Evolutionary conservation across 2,888 invertebrate species (phyloP).

Genomic region (Dicranocentrus wangi): DNA sequence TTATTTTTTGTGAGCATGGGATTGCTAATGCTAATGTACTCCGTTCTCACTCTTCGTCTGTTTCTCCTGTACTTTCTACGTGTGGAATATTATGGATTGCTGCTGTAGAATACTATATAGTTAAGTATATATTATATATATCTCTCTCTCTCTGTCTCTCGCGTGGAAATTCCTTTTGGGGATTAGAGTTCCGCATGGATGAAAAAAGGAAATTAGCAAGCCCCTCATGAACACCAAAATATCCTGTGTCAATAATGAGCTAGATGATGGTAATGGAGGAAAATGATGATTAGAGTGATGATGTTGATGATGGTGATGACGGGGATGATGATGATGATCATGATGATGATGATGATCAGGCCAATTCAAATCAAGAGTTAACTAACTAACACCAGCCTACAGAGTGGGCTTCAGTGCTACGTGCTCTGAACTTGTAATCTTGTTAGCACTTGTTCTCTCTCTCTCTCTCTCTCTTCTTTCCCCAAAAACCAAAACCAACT

Average conservation of each 20-base stretch:
- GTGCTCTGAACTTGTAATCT: constrained; percentile 65
- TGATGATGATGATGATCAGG: constrained; percentile 54
- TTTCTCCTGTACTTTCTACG: neutral
- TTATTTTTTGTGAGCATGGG: too few relatives aligned
- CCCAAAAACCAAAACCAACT: too few relatives aligned
- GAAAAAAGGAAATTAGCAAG: constrained; percentile 62
- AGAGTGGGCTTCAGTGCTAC: constrained; percentile 52
- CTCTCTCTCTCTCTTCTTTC: neutral
- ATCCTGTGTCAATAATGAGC: constrained; percentile 65
- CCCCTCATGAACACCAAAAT: constrained; percentile 63
- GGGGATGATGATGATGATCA: constrained; percentile 46
- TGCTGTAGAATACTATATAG: constrained; percentile 45
- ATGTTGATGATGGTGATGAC: constrained; percentile 42
- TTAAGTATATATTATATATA: too few relatives aligned
- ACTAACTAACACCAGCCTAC: constrained; percentile 62
- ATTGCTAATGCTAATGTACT: too few relatives aligned
- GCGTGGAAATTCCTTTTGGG: constrained; percentile 63
- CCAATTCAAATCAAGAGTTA: constrained; percentile 65
- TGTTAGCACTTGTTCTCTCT: constrained; percentile 51
- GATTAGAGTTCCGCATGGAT: constrained; percentile 62
- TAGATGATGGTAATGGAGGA: constrained; percentile 63
- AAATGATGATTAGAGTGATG: constrained; percentile 65
- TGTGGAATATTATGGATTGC: constrained; percentile 21
- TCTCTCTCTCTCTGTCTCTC: too few relatives aligned
- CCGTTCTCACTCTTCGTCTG: too few relatives aligned